These are phyloP conservation scores for Himalopsyche kuldschensis DNA, from an alignment of 2,888 invertebrate genomes.

Conservation along the genomic window DNA sequence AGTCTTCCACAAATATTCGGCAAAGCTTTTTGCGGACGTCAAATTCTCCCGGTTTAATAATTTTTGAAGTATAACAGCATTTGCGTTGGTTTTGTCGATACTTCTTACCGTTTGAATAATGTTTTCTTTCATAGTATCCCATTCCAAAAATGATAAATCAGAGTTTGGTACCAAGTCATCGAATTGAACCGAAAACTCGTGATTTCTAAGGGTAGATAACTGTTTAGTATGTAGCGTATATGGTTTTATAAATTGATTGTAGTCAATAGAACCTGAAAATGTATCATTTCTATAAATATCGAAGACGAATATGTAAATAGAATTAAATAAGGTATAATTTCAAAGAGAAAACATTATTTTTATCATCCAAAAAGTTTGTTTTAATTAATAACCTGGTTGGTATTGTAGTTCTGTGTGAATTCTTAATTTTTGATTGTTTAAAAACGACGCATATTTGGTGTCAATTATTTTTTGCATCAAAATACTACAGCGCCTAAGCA, in stretches of 20 bases:
- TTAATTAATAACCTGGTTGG: no score
- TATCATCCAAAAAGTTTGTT: no score
- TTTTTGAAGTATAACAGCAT: conserved; percentile 61
- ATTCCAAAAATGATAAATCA: conserved; percentile 40
- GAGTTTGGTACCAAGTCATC: background rate
- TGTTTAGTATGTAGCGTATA: background rate
- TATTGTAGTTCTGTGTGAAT: no score
- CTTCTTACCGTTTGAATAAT: conserved; percentile 49
- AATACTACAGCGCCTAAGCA: background rate
- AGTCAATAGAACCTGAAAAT: background rate
- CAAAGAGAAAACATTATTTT: no score
- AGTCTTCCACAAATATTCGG: conserved; percentile 56
- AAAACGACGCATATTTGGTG: no score
- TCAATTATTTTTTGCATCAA: no score
- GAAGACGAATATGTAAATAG: no score
- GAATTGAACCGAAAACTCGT: background rate
- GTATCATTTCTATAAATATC: background rate
- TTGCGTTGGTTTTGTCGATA: conserved; percentile 58
- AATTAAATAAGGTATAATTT: no score
- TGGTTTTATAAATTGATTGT: background rate
- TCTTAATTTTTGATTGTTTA: no score
- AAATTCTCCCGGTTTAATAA: conserved; percentile 53
- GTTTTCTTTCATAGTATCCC: conserved; percentile 51
- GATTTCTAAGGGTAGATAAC: background rate
- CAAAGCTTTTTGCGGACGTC: conserved; percentile 60